Base-by-base conservation (phyloP, 2,888 invertebrate genomes). In the Tridacna crocea region DNA sequence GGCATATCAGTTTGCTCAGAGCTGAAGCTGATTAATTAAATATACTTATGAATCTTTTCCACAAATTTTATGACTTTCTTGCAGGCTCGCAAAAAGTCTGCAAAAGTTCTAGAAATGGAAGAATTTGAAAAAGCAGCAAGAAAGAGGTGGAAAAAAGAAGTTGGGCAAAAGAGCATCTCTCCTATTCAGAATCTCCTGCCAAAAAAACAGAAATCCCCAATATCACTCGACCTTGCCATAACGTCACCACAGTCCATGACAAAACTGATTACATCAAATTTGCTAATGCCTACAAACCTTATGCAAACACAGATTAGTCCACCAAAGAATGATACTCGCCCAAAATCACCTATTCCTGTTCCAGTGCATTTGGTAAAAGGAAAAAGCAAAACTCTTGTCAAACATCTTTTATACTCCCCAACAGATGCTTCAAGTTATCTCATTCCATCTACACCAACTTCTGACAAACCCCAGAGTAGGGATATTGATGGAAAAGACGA, bases 71-170 rank as follows among this genome's bases (percentile, higher is more conserved):
- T 46, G 17, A 51, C 66, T 70, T 65, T 73, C 63, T 72, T 79
- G 47, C 26, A 80, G 83, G 70, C 77, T 47, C 95, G 98, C 77
- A 99, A 99, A 95, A 99, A 98, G 95, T 98, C 98, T 24, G 98
- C 98, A 0, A 98, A 99, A 94, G 95, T 99, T 65, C 96, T 98
- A 95, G 99, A 98, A 94, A 99, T 98, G 95, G 98, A 98, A 93
- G 98, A 94, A 81, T 91, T 92, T 88, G 93, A 92, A 76, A 92
- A 92, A 76, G 90, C 91, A 65, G 93, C 92, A 77, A 91, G 91
- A 77, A 91, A 90, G 51, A 80, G 82, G 15, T 80, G 76, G 12
- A 90, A 91, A 72, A 90, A 89, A 72, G 81, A 79, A 27, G 51
- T 36, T 13, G 58, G 36, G 0, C 81, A 84, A 65, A 84, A 81